Conservation (phyloP, 1,140 invertebrate species). For the Leptopilina clavipes region DNA sequence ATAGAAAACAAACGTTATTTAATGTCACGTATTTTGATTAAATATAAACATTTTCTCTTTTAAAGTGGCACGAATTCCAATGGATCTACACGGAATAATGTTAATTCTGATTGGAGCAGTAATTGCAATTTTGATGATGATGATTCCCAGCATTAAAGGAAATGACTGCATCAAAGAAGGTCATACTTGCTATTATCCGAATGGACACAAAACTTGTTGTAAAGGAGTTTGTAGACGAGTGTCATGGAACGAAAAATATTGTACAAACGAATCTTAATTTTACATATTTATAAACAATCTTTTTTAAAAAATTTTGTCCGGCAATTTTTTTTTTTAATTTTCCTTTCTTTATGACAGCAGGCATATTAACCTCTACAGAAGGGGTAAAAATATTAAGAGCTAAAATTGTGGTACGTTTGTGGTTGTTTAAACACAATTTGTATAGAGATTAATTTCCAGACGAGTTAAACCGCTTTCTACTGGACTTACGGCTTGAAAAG, state of each 20-base stretch:
- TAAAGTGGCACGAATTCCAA: neutral
- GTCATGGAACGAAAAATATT: neutral
- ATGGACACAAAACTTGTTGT: neutral
- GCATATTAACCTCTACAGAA: neutral
- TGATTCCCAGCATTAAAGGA: neutral
- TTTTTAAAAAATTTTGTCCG: too few relatives aligned
- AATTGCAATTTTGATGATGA: neutral
- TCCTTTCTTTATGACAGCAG: neutral
- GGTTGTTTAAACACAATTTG: slow-evolving; percentile 13
- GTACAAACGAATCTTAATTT: neutral
- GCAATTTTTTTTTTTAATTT: too few relatives aligned
- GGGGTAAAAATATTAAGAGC: slow-evolving; percentile 7
- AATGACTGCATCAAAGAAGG: neutral
- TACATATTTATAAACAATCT: too few relatives aligned
- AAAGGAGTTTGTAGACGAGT: neutral
- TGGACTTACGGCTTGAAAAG: neutral
- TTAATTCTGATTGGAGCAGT: slow-evolving; percentile 2
- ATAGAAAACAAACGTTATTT: too few relatives aligned
- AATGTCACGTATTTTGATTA: too few relatives aligned
- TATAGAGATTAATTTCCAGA: slow-evolving; percentile 7
- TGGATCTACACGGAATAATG: neutral
- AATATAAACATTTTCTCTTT: neutral
- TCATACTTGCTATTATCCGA: neutral
- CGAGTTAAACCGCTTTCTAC: slow-evolving; percentile 14
- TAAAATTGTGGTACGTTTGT: slow-evolving; percentile 17